Base-by-base conservation (phyloP, 2,888 invertebrate species). In the Ephialtes manifestator region DNA sequence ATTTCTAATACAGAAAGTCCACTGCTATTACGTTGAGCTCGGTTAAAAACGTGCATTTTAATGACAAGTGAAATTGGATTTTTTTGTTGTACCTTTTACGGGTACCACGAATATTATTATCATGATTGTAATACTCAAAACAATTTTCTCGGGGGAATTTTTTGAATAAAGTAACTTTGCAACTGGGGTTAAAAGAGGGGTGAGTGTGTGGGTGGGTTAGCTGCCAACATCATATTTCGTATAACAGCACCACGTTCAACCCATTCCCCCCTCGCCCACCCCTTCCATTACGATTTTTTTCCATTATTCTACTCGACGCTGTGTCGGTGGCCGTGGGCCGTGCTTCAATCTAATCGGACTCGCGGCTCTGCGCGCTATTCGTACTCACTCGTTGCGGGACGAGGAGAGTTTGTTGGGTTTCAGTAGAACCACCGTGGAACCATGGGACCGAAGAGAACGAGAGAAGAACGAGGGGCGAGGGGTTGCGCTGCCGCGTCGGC, bases 261-360 rank as follows among this genome's bases (percentile, higher is more conserved):
- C 43, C 60, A 20, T 60, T 39, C 18, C 43, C n/a, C n/a, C n/a
- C n/a, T n/a, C n/a, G n/a, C n/a, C n/a, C n/a, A n/a, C n/a, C n/a
- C 65, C 70, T 75, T 39, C 39, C 48, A 48, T 51, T 10, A 28
- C 43, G 53, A 46, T 75, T 84, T 81, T 87, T 87, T 86, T 84
- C 85, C 86, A 87, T 87, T 83, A 88, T 87, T 86, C 79, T 65
- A 79, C 83, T 72, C 80, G 20, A 68, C 68, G 24, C 58, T 43
- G 67, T 48, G 72, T 75, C 24, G 46, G 70, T 71, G 71, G 63
- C 60, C 65, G 76, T 83, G 78, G 70, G 77, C 68, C 75, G 87
- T 76, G 85, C 81, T 87, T 83, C 86, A 86, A 88, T 87, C 87
- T 88, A 85, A 88, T 86, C 87, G 79, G 78, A 81, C 68, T 83